Percentiles rank a stretch among this genome's conserved stretches.
These are phyloP conservation scores for Apodemus agrarius DNA, from an alignment of 2,797 vertebrate genomes.

Conservation along the genomic window DNA sequence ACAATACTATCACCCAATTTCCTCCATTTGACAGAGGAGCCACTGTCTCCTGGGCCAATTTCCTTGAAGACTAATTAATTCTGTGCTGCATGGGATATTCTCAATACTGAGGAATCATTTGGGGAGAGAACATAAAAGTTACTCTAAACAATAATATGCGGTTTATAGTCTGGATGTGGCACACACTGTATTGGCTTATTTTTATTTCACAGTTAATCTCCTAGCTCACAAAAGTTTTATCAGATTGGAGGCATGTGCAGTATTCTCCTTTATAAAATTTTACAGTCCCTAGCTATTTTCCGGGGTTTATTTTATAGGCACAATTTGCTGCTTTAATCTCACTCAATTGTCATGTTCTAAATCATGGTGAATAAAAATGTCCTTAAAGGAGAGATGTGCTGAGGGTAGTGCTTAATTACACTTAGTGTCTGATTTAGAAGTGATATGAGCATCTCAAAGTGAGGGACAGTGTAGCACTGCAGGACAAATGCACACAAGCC, in stretches of 20 bases:
- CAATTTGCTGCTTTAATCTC: slow-evolving; percentile 89
- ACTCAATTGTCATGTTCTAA: slow-evolving; percentile 89
- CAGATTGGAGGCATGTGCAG: slow-evolving; percentile 85
- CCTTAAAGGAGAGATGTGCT: slow-evolving; percentile 86
- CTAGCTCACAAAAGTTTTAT: slow-evolving; percentile 88
- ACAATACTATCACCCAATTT: neutral
- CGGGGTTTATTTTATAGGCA: slow-evolving; percentile 87
- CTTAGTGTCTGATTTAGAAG: slow-evolving; percentile 88
- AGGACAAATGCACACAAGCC: slow-evolving; percentile 85
- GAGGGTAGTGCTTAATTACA: slow-evolving; percentile 90
- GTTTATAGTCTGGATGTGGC: slow-evolving; percentile 81
- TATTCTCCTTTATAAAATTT: slow-evolving; percentile 88
- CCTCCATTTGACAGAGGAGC: neutral
- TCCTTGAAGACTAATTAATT: slow-evolving; percentile 69
- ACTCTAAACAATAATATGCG: slow-evolving; percentile 81
- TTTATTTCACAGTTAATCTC: slow-evolving; percentile 88
- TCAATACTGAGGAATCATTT: slow-evolving; percentile 73
- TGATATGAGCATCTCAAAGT: slow-evolving; percentile 85
- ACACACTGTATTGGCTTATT: slow-evolving; percentile 85
- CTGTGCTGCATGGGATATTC: slow-evolving; percentile 44
- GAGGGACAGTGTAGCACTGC: slow-evolving; percentile 79
- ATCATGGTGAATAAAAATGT: slow-evolving; percentile 88
- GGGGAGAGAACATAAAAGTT: slow-evolving; percentile 81
- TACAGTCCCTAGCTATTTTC: slow-evolving; percentile 88
- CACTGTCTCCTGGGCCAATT: neutral